phyloP scores from a whole-genome alignment of 1,140 invertebrate genomes.

The Pseudomyrmex pallidus region DNA sequence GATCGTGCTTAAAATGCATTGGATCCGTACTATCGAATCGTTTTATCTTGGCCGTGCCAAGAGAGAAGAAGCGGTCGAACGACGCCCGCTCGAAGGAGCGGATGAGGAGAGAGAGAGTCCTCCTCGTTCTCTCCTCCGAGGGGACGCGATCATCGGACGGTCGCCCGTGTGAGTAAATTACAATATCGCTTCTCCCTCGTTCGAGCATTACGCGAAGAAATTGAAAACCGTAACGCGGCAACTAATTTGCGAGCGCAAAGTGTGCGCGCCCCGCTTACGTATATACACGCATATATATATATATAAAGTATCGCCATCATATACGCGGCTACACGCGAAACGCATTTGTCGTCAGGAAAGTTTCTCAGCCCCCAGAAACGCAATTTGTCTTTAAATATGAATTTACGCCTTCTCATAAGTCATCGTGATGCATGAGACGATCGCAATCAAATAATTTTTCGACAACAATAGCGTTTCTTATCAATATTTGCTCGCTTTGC shows the following conservation, averaged over 20 bases:
- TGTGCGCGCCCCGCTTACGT: neutral
- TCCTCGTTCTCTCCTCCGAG: constrained; percentile 33
- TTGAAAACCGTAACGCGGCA: constrained; percentile 42
- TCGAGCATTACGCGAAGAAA: constrained; percentile 33
- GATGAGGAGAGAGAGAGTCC: neutral
- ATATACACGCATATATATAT: neutral
- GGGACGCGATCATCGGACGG: constrained; percentile 37
- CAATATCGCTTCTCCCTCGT: constrained; percentile 22
- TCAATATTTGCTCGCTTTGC: too few species aligned
- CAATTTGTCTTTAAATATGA: constrained; percentile 31
- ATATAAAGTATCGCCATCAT: neutral
- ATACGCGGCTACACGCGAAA: neutral
- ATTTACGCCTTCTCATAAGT: constrained; percentile 19
- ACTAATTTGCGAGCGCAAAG: constrained; percentile 33
- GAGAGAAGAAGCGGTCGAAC: constrained; percentile 60
- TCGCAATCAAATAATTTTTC: neutral
- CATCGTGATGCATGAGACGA: neutral
- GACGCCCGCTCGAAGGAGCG: constrained; percentile 49
- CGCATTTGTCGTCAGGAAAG: neutral
- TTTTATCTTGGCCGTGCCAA: constrained; percentile 75
- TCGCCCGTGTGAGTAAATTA: constrained; percentile 35
- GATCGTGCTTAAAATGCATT: constrained; percentile 83
- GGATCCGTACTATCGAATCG: constrained; percentile 79
- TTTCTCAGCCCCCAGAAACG: neutral
- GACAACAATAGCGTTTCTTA: neutral